Conservation (phyloP, 2,888 invertebrate species). For the Caenorhabditis macrosperma region DNA sequence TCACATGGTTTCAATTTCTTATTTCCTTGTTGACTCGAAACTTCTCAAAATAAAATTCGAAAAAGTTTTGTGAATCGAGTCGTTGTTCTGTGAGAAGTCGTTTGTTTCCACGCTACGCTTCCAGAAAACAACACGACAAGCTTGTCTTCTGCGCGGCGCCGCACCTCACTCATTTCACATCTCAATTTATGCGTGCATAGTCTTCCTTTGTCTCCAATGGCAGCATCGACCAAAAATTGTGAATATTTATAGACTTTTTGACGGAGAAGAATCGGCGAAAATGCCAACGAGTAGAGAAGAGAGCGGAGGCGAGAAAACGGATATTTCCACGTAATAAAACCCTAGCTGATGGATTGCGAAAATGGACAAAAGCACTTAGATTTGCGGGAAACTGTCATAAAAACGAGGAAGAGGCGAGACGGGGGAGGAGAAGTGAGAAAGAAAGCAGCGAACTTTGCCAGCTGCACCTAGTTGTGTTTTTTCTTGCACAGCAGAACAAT, state of each 20-base stretch:
- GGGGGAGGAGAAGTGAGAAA: not conserved
- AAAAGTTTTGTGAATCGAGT: too few relatives aligned
- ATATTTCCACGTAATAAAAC: constrained; percentile 9
- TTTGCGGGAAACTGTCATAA: constrained; percentile 11
- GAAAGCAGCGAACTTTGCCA: not conserved
- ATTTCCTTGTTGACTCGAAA: too few relatives aligned
- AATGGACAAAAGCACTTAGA: constrained; percentile 11
- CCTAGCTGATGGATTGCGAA: constrained; percentile 4
- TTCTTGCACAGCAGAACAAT: not conserved
- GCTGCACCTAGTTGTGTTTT: not conserved
- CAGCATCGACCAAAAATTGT: not conserved
- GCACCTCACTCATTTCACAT: constrained; percentile 6
- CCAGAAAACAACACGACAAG: not conserved
- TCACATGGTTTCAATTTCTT: constrained; percentile 6
- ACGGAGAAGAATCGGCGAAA: not conserved
- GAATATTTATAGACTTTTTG: constrained; percentile 16
- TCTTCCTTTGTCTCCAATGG: constrained; percentile 15
- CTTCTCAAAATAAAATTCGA: too few relatives aligned
- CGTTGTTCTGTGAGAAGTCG: too few relatives aligned
- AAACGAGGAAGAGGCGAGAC: not conserved
- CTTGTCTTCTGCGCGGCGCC: not conserved
- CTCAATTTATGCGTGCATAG: constrained; percentile 19
- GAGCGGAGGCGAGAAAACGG: not conserved
- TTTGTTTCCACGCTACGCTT: too few relatives aligned
- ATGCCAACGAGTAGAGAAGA: not conserved